These are phyloP conservation scores for Rattus norvegicus DNA, from an alignment of 2,113 vertebrate genomes.

Conservation along the genomic window DNA sequence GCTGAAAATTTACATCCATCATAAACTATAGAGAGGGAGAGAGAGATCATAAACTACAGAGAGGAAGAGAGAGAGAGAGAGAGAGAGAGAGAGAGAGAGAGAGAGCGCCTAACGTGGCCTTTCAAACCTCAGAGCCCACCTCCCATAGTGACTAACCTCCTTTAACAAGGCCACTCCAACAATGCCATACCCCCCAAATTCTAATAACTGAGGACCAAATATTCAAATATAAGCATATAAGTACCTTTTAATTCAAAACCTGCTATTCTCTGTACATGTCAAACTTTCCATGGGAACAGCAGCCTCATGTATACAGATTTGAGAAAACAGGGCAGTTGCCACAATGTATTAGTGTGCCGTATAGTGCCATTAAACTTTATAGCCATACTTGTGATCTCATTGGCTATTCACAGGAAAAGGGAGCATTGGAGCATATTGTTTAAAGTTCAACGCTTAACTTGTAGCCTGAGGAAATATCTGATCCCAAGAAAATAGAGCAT, in stretches of 20 bases:
- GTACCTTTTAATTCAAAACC: not conserved
- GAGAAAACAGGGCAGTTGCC: not conserved
- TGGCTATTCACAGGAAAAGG: not conserved
- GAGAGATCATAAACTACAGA: not conserved
- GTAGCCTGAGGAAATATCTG: not conserved
- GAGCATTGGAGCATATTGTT: not conserved
- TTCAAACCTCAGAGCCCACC: not conserved
- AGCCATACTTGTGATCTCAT: not conserved
- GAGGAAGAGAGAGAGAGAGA: not conserved
- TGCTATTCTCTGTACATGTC: not conserved
- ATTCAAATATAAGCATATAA: not conserved
- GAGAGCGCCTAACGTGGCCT: not conserved
- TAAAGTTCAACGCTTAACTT: not conserved
- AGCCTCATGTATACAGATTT: not conserved
- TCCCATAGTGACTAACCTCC: not conserved
- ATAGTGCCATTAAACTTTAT: slow-evolving; percentile 16
- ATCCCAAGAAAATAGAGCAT: not conserved
- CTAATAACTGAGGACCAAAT: no score
- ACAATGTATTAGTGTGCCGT: not conserved
- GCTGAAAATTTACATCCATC: not conserved
- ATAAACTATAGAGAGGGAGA: not conserved
- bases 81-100: not conserved
- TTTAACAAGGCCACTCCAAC: not conserved
- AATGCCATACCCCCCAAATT: no score
- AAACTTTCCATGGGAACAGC: not conserved